Conservation (phyloP, 2,113 vertebrate species). For the Colius striatus region DNA sequence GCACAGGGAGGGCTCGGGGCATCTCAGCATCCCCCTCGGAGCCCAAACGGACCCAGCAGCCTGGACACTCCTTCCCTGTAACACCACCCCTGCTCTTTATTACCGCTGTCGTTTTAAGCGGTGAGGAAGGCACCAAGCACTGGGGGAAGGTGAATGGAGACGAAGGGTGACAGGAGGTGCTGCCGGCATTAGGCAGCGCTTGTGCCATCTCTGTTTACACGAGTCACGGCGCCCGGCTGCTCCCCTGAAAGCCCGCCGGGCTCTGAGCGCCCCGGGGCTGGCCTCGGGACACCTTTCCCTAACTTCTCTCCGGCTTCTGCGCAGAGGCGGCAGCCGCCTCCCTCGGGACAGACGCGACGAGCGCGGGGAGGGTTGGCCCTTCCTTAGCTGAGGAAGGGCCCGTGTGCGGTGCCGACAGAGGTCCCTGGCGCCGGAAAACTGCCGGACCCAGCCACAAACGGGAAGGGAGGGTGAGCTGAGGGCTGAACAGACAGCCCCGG, state of each 20-base stretch:
- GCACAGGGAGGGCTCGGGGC: too few relatives aligned
- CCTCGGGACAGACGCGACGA: neutral
- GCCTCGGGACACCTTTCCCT: constrained; percentile 71
- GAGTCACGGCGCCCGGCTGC: constrained; percentile 64
- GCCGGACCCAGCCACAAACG: neutral
- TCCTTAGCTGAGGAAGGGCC: too few relatives aligned
- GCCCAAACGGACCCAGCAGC: accelerated
- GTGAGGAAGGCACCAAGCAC: too few relatives aligned
- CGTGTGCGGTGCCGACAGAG: neutral
- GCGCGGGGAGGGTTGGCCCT: too few relatives aligned
- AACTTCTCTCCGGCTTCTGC: constrained; percentile 33
- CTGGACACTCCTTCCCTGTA: neutral
- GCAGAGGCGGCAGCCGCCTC: constrained; percentile 49
- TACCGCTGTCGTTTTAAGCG: neutral
- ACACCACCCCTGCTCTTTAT: neutral
- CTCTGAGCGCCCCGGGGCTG: constrained; percentile 44
- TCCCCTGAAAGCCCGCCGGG: constrained; percentile 24
- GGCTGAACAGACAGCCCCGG: neutral
- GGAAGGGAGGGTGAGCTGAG: neutral
- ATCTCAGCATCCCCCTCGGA: neutral
- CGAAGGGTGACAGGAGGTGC: neutral
- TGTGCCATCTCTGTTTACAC: constrained; percentile 23
- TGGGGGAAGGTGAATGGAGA: neutral
- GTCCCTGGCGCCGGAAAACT: constrained; percentile 38
- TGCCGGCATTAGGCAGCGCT: constrained; percentile 37